Evolutionary conservation across 2,797 vertebrate genomes (phyloP).

Genomic region (Melanotaenia maccullochi): DNA sequence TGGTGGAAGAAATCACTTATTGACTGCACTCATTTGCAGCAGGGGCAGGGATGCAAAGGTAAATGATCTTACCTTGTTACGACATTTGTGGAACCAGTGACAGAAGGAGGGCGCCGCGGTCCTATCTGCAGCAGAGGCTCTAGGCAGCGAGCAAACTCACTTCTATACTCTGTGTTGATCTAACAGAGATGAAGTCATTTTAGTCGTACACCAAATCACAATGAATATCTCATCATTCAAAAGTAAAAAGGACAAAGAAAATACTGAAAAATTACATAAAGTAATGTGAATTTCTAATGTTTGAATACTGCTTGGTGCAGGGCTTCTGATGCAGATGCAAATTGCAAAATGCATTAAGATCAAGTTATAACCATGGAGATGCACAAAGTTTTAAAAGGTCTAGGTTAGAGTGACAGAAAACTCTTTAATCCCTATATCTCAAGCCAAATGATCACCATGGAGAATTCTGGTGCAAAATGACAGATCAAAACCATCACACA

Average conservation of each 20-base stretch:
- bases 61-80: constrained; percentile 62
- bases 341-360: background rate
- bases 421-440: background rate
- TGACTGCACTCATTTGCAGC: background rate
- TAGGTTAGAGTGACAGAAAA: background rate
- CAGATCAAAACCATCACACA: background rate
- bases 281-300: background rate
- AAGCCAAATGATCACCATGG: background rate
- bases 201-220: background rate
- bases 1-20: constrained; percentile 12
- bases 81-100: constrained; percentile 57
- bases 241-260: background rate
- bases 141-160: constrained; percentile 89
- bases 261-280: background rate
- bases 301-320: background rate
- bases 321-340: background rate
- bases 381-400: background rate
- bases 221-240: background rate
- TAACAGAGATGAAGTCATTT: constrained; percentile 45
- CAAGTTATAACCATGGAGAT: background rate
- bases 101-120: constrained; percentile 77
- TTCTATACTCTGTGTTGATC: constrained; percentile 91
- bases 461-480: background rate
- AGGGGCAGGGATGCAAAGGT: background rate
- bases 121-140: constrained; percentile 87